Conservation (phyloP, 2,113 vertebrate genomes). For the Muscicapa adusta region DNA sequence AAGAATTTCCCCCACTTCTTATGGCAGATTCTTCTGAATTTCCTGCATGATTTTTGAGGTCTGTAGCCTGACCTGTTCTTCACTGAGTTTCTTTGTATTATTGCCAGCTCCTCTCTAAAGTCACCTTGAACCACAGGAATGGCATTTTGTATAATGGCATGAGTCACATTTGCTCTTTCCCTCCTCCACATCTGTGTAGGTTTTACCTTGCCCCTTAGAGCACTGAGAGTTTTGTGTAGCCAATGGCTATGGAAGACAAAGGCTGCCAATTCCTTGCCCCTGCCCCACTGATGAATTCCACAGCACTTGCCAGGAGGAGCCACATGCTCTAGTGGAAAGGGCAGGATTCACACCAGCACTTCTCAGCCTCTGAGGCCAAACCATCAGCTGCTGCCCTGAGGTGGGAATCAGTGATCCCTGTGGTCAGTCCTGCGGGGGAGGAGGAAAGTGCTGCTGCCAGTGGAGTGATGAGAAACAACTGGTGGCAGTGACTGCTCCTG, state of each 20-base stretch:
- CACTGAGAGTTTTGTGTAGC: neutral
- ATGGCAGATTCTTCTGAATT: neutral
- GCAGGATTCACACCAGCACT: neutral
- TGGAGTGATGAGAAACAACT: neutral
- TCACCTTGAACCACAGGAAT: constrained; percentile 14
- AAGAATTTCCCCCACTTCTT: neutral
- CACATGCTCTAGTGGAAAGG: neutral
- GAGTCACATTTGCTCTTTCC: constrained; percentile 42
- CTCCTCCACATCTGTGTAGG: constrained; percentile 43
- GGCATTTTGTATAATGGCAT: constrained; percentile 20
- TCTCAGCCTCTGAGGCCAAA: neutral
- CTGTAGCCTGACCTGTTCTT: neutral
- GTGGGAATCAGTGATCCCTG: neutral
- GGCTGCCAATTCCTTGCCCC: constrained; percentile 28
- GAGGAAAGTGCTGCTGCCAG: neutral
- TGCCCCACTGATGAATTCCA: neutral
- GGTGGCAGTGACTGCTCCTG: neutral
- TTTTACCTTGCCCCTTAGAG: constrained; percentile 42
- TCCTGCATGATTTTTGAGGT: neutral
- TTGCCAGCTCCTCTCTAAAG: neutral
- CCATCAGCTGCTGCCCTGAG: neutral
- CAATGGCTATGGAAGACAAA: neutral
- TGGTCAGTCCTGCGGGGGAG: neutral
- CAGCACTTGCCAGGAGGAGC: constrained; percentile 13
- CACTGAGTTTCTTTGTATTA: neutral